phyloP scores from a whole-genome alignment of 2,888 invertebrate species.

The Metopia argyrocephala region DNA sequence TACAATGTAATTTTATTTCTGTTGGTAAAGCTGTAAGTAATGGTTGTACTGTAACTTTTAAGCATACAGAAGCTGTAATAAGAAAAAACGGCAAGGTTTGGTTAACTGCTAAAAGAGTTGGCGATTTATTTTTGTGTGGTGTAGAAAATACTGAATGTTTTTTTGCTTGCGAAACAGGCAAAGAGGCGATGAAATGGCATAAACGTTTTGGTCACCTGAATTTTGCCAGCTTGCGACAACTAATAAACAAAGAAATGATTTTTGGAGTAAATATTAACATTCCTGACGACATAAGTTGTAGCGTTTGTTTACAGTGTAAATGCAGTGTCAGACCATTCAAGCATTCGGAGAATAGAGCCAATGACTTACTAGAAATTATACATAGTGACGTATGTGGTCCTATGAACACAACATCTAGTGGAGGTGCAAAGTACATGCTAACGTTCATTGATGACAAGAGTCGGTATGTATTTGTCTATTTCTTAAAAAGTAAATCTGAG shows the following conservation, averaged over 20 bases:
- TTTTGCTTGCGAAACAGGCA: neutral
- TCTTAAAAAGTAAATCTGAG: too few relatives aligned
- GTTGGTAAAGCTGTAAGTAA: slow-evolving; percentile 12
- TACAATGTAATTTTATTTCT: slow-evolving; percentile 11
- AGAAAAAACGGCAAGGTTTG: neutral
- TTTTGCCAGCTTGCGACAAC: neutral
- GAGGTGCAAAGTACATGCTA: too few relatives aligned
- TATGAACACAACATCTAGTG: too few relatives aligned
- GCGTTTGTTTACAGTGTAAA: too few relatives aligned
- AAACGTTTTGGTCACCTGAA: slow-evolving; percentile 17
- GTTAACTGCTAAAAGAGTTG: neutral
- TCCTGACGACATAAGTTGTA: too few relatives aligned
- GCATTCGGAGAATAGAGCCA: too few relatives aligned
- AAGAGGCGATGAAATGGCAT: slow-evolving; percentile 5
- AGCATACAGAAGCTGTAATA: neutral
- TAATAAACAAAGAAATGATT: neutral
- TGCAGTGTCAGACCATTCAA: too few relatives aligned
- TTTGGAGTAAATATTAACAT: too few relatives aligned
- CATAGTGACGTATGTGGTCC: too few relatives aligned
- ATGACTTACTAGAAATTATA: too few relatives aligned
- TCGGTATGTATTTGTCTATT: too few relatives aligned
- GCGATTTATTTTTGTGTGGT: neutral
- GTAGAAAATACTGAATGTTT: neutral
- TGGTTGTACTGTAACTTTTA: slow-evolving; percentile 3
- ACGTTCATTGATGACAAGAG: too few relatives aligned